A percentile compares a stretch with the other conserved stretches of the same genome.
These are phyloP conservation scores for Cantharis nigra DNA, from an alignment of 2,888 invertebrate genomes.

Conservation along the genomic window DNA sequence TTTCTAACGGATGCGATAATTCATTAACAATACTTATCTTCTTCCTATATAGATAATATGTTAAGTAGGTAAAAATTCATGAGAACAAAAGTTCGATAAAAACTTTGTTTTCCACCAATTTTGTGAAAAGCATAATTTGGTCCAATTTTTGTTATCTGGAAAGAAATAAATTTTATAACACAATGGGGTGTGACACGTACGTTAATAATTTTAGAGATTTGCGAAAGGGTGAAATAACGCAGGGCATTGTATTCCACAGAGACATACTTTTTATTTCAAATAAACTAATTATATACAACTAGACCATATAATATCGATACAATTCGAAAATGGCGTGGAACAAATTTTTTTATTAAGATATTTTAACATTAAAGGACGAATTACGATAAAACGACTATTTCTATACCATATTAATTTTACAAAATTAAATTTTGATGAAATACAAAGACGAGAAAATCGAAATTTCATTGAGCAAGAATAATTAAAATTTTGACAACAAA, in stretches of 20 bases:
- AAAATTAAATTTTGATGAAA: background rate
- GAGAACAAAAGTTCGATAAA: conserved; percentile 12
- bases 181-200: conserved; percentile 19
- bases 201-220: conserved; percentile 34
- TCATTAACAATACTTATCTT: conserved; percentile 37
- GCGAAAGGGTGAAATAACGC: conserved; percentile 35
- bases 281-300: conserved; percentile 30
- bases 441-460: background rate
- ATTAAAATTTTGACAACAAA: background rate
- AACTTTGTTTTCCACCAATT: background rate
- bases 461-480: background rate
- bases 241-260: conserved; percentile 29
- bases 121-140: background rate
- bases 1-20: conserved; percentile 40
- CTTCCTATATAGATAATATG: conserved; percentile 37
- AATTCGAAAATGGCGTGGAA: conserved; percentile 25
- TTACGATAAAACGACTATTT: background rate
- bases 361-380: conserved; percentile 24
- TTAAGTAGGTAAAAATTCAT: conserved; percentile 23
- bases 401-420: background rate
- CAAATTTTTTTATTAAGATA: conserved; percentile 33
- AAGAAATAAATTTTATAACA: conserved; percentile 21
- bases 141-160: conserved; percentile 6
- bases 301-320: conserved; percentile 27
- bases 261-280: conserved; percentile 28